phyloP scores from a whole-genome alignment of 2,113 vertebrate species.

The Neotoma lepida region DNA sequence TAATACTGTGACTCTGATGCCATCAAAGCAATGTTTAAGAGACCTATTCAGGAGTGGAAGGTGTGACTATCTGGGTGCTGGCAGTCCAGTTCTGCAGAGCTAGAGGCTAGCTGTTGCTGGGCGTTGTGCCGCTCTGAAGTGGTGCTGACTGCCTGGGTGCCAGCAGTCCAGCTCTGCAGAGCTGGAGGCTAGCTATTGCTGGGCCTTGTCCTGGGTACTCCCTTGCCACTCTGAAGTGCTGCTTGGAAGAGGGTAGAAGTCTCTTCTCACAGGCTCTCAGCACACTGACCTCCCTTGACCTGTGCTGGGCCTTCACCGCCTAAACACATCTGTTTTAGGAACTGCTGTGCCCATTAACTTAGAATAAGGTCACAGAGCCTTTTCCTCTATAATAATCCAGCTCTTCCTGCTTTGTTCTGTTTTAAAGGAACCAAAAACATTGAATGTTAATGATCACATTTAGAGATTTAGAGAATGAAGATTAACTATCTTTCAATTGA shows the following conservation, averaged over 20 bases:
- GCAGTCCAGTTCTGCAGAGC: neutral
- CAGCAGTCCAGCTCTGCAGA: neutral
- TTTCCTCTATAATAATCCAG: neutral
- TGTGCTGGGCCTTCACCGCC: neutral
- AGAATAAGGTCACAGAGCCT: neutral
- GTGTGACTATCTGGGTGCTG: neutral
- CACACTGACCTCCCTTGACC: neutral
- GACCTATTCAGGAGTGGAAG: neutral
- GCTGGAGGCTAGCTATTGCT: neutral
- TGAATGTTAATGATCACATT: neutral
- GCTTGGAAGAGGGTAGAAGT: neutral
- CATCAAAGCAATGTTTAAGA: neutral
- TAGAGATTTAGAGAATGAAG: neutral
- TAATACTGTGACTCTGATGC: conserved; percentile 1
- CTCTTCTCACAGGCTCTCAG: neutral
- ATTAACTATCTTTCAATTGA: neutral
- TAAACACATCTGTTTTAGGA: neutral
- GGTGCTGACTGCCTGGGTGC: neutral
- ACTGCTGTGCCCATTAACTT: neutral
- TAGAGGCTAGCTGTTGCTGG: accelerated
- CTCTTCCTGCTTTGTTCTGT: neutral
- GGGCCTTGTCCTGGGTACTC: neutral
- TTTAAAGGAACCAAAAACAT: neutral
- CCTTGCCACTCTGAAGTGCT: neutral
- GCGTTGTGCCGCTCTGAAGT: neutral